Percentiles rank a stretch among this genome's conserved stretches.
phyloP scores from a whole-genome alignment of 2,888 invertebrate species.

The Hyalella azteca region DNA sequence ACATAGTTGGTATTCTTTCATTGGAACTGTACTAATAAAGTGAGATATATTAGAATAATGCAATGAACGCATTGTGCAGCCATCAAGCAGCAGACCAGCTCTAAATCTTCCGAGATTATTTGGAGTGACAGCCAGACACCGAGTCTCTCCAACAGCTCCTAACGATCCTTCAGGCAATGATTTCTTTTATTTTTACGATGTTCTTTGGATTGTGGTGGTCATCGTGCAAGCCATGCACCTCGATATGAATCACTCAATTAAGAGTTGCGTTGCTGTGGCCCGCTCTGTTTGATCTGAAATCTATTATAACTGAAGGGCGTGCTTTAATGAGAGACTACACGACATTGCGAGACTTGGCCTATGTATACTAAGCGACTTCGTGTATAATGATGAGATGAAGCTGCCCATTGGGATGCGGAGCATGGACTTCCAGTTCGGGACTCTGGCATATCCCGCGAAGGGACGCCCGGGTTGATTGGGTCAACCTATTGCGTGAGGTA shows the following conservation, averaged over 20 bases:
- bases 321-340: constrained; percentile 34
- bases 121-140: not conserved
- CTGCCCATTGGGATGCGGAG: constrained; percentile 21
- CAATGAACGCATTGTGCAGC: not conserved
- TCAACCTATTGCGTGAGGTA: not conserved
- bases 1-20: too few species aligned
- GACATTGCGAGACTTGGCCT: constrained; percentile 25
- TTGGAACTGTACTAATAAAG: too few species aligned
- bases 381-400: constrained; percentile 8
- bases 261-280: constrained; percentile 8
- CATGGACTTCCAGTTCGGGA: not conserved
- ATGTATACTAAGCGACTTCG: constrained; percentile 31
- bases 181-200: constrained; percentile 1
- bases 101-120: not conserved
- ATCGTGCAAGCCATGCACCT: not conserved
- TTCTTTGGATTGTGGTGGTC: not conserved
- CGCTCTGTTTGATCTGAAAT: constrained; percentile 33
- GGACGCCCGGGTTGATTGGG: not conserved
- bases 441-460: constrained; percentile 12
- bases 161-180: not conserved
- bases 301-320: constrained; percentile 36
- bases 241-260: constrained; percentile 37
- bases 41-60: too few species aligned
- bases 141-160: not conserved
- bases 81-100: not conserved